Conservation (phyloP, 1,140 invertebrate genomes). For the Carcinoscorpius rotundicauda region DNA sequence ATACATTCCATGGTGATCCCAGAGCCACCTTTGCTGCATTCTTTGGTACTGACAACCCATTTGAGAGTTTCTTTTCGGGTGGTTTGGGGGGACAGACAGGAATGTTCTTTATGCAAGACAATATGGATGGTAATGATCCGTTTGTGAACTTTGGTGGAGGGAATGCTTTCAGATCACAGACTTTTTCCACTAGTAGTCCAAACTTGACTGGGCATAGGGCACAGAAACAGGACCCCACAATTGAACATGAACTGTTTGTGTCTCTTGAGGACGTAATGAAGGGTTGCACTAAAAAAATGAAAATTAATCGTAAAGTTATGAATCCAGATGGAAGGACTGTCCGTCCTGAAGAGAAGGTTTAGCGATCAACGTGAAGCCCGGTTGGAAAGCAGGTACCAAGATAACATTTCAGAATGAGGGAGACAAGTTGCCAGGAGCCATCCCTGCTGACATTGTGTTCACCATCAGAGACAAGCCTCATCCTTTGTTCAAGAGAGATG, state of each 20-base stretch:
- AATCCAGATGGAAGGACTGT: constrained; percentile 62
- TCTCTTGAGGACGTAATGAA: constrained; percentile 78
- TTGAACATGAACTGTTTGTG: constrained; percentile 92
- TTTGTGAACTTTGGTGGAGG: constrained; percentile 15
- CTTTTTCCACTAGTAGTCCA: constrained; percentile 62
- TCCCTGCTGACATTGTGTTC: constrained; percentile 98
- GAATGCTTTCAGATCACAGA: constrained; percentile 53
- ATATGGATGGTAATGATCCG: constrained; percentile 19
- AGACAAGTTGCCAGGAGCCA: constrained; percentile 88
- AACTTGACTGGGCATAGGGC: constrained; percentile 21
- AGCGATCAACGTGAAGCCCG: constrained; percentile 97
- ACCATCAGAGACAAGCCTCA: constrained; percentile 97
- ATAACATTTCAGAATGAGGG: constrained; percentile 99
- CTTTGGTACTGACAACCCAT: constrained; percentile 73
- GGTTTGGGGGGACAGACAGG: constrained; percentile 34
- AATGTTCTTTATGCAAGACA: constrained; percentile 16
- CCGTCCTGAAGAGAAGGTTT: constrained; percentile 95
- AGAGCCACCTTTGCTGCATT: constrained; percentile 93
- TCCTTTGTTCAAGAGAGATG: constrained; percentile 85
- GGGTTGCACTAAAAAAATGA: constrained; percentile 99
- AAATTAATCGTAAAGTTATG: constrained; percentile 85
- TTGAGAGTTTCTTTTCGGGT: constrained; percentile 53
- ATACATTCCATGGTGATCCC: constrained; percentile 62
- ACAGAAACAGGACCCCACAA: constrained; percentile 69
- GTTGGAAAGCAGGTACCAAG: constrained; percentile 99